These are phyloP conservation scores for Zoanthus sociatus DNA, from an alignment of 92 coral and sea anemone species.

Conservation along the genomic window DNA sequence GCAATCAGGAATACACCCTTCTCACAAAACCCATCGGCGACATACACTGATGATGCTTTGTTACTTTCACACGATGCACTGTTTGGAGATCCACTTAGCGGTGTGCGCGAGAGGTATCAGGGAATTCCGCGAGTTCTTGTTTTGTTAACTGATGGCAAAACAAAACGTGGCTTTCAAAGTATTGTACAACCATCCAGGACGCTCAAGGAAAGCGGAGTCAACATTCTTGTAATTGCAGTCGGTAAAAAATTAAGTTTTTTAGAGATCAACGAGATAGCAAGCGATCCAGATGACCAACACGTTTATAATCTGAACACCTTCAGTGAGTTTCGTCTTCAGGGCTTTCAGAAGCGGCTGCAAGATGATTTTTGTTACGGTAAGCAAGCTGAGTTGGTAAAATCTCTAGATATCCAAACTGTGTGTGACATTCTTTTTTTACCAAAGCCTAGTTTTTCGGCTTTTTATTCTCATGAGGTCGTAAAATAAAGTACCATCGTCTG, in stretches of 20 bases:
- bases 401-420: background rate
- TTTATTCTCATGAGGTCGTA: too few species aligned
- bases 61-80: slow-evolving; percentile 37
- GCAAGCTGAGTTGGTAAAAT: background rate
- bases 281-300: slow-evolving; percentile 67
- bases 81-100: slow-evolving; percentile 54
- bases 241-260: slow-evolving; percentile 22
- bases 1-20: slow-evolving; percentile 49
- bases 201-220: slow-evolving; percentile 67
- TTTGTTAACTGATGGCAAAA: slow-evolving; percentile 71
- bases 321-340: background rate
- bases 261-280: slow-evolving; percentile 70
- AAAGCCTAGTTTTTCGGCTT: too few species aligned
- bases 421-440: too few species aligned
- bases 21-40: slow-evolving; percentile 20
- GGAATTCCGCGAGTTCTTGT: slow-evolving; percentile 74
- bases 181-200: slow-evolving; percentile 52
- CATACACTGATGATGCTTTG: slow-evolving; percentile 66
- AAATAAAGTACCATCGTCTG: too few species aligned
- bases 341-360: slow-evolving; percentile 50
- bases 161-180: slow-evolving; percentile 48
- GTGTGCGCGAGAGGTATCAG: slow-evolving; percentile 55
- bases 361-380: slow-evolving; percentile 75
- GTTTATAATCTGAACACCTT: slow-evolving; percentile 43
- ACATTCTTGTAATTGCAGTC: slow-evolving; percentile 70